Evolutionary conservation across 2,113 vertebrate species (phyloP).

Genomic region (Oenanthe melanoleuca): DNA sequence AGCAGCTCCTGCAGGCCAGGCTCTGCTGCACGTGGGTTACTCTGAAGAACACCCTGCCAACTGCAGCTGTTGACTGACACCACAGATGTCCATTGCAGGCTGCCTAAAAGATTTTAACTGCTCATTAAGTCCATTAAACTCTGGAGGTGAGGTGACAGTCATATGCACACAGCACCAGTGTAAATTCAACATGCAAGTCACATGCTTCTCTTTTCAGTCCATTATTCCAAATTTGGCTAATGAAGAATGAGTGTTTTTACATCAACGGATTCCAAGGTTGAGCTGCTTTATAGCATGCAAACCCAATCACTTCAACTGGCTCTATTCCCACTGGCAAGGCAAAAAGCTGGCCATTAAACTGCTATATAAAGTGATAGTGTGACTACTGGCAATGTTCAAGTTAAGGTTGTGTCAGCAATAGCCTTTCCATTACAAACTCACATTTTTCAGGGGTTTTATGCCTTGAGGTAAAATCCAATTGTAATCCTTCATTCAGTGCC

Average conservation of each 20-base stretch:
- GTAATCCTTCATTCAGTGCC: conserved; percentile 9
- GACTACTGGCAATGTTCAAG: conserved; percentile 24
- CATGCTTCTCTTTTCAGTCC: conserved; percentile 33
- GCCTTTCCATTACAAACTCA: conserved; percentile 35
- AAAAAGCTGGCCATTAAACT: conserved; percentile 42
- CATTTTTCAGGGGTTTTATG: conserved; percentile 45
- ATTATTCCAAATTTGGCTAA: conserved; percentile 59
- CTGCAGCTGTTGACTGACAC: conserved; percentile 11
- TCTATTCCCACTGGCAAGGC: conserved; percentile 22
- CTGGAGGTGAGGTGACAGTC: not conserved
- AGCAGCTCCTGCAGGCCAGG: not conserved
- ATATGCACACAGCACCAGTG: not conserved
- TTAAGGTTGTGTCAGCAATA: conserved; percentile 61
- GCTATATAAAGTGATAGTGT: conserved; percentile 51
- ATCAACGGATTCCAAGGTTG: conserved; percentile 3
- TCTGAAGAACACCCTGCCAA: not conserved
- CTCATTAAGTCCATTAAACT: conserved; percentile 36
- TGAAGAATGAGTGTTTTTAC: conserved; percentile 26
- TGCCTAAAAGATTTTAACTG: conserved; percentile 11
- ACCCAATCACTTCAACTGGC: conserved; percentile 38
- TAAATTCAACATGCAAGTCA: conserved; percentile 24
- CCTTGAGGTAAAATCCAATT: conserved; percentile 40
- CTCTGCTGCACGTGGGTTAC: not conserved
- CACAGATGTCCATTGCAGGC: not conserved
- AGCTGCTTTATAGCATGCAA: conserved; percentile 35